Evolutionary conservation across 2,797 vertebrate genomes (phyloP).

Genomic region (Girardinus metallicus): DNA sequence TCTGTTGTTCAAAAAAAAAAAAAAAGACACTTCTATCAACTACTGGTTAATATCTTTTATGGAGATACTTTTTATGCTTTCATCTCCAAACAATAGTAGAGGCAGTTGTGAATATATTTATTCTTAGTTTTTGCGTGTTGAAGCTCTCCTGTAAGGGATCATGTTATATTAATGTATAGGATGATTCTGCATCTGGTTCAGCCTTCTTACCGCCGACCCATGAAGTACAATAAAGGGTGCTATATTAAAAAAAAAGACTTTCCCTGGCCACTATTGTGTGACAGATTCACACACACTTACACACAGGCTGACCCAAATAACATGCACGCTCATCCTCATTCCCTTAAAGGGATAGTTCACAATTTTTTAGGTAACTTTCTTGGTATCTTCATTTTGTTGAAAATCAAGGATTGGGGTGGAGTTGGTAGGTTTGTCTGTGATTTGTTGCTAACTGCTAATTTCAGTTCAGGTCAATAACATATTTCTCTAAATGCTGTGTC

Average conservation of each 20-base stretch:
- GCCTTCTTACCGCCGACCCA: slow-evolving; percentile 81
- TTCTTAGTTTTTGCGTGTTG: slow-evolving; percentile 86
- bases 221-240: slow-evolving; percentile 83
- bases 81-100: slow-evolving; percentile 80
- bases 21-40: slow-evolving; percentile 74
- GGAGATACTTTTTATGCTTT: slow-evolving; percentile 80
- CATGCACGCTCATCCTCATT: slow-evolving; percentile 35
- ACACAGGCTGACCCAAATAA: slow-evolving; percentile 36
- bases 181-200: slow-evolving; percentile 86
- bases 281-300: slow-evolving; percentile 23
- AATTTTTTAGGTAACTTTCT: not conserved
- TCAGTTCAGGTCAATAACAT: not conserved
- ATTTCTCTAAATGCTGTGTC: not conserved
- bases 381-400: not conserved
- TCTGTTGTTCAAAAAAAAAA: slow-evolving; percentile 29
- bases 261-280: slow-evolving; percentile 43
- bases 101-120: slow-evolving; percentile 88
- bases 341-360: slow-evolving; percentile 18
- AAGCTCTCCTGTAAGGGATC: slow-evolving; percentile 83
- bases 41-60: slow-evolving; percentile 79
- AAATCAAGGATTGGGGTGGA: not conserved
- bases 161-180: slow-evolving; percentile 85
- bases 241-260: slow-evolving; percentile 57
- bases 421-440: not conserved
- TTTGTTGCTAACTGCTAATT: not conserved